Evolutionary conservation across 2,113 vertebrate genomes (phyloP).

Genomic region (Aegotheles bennettii): DNA sequence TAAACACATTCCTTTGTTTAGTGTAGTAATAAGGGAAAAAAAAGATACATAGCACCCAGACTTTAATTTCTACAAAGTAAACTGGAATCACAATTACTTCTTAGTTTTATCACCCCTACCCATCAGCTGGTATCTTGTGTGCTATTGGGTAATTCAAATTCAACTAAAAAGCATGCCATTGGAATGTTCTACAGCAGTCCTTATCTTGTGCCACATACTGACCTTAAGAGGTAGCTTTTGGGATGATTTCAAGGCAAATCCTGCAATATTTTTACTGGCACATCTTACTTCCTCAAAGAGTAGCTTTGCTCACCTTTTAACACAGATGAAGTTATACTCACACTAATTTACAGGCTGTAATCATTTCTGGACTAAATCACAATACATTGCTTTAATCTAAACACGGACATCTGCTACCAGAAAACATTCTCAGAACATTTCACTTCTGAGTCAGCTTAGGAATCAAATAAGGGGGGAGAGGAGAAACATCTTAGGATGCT

Average conservation of each 20-base stretch:
- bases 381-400: neutral
- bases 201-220: neutral
- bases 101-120: neutral
- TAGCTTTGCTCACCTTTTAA: neutral
- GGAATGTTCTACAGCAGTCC: neutral
- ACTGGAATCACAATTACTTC: neutral
- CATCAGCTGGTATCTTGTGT: neutral
- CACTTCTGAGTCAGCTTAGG: neutral
- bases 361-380: neutral
- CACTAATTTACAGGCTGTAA: neutral
- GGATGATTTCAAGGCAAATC: neutral
- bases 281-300: neutral
- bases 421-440: neutral
- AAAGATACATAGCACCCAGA: neutral
- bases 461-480: neutral
- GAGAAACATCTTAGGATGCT: neutral
- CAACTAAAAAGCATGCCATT: neutral
- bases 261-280: neutral
- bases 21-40: neutral
- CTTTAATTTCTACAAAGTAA: neutral
- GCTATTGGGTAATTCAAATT: neutral
- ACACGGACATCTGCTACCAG: neutral
- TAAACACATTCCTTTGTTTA: neutral
- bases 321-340: neutral
- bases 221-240: neutral